Evolutionary conservation across 2,888 invertebrate species (phyloP).

Genomic region (Oxystoma pomonae): DNA sequence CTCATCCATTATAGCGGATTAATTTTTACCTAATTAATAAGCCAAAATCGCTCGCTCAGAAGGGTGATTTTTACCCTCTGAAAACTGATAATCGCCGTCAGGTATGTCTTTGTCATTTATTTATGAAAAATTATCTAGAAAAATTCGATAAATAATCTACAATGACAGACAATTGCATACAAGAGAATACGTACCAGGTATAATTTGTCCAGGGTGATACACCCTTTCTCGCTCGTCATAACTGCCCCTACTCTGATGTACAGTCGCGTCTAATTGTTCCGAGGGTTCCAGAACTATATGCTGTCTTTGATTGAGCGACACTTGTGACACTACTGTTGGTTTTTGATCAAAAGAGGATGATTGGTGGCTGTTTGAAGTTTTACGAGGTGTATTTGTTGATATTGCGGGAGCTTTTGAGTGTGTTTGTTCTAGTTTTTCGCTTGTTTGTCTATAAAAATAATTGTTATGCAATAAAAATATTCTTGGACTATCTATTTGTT

Average conservation of each 20-base stretch:
- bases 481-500: too few relatives aligned
- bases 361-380: constrained; percentile 34
- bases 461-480: too few relatives aligned
- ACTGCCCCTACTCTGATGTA: constrained; percentile 55
- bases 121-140: too few relatives aligned
- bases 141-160: too few relatives aligned
- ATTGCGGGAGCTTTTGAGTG: constrained; percentile 30
- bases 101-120: too few relatives aligned
- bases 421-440: constrained; percentile 22
- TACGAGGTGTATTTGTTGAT: background rate
- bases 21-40: too few relatives aligned
- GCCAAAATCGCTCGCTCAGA: too few relatives aligned
- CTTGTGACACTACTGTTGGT: constrained; percentile 17
- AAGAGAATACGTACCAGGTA: constrained; percentile 54
- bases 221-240: constrained; percentile 55
- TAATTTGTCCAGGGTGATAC: constrained; percentile 60
- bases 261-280: constrained; percentile 55
- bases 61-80: too few relatives aligned
- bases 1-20: too few relatives aligned
- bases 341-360: constrained; percentile 34
- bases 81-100: too few relatives aligned
- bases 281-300: constrained; percentile 58
- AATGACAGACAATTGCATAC: too few relatives aligned
- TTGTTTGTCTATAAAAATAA: constrained; percentile 22
- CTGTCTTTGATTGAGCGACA: constrained; percentile 53